phyloP scores from a whole-genome alignment of 2,797 vertebrate genomes.

The Oreonectes daqikongensis region DNA sequence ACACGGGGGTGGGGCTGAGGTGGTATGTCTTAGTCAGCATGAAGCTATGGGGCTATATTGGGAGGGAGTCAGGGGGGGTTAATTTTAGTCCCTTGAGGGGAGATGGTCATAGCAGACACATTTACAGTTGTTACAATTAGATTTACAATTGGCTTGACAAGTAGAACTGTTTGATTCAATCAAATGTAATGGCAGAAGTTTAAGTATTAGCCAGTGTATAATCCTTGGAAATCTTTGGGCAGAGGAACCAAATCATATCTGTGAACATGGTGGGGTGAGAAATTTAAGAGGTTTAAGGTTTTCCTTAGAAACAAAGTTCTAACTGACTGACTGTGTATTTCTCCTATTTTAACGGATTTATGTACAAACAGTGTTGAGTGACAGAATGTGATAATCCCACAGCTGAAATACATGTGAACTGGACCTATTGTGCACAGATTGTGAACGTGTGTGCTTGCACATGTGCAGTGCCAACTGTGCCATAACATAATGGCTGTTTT shows the following conservation, averaged over 20 bases:
- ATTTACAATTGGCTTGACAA: slow-evolving; percentile 20
- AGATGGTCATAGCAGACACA: slow-evolving; percentile 40
- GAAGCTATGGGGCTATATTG: slow-evolving; percentile 61
- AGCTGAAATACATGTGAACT: background rate
- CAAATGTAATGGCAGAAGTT: background rate
- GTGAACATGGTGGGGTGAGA: background rate
- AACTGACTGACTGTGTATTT: too few relatives aligned
- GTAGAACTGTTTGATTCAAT: slow-evolving; percentile 10
- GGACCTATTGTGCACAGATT: background rate
- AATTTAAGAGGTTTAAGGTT: background rate
- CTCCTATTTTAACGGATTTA: too few relatives aligned
- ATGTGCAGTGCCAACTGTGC: background rate
- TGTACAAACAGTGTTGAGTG: background rate
- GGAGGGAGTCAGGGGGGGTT: slow-evolving; percentile 59
- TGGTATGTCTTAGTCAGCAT: slow-evolving; percentile 75
- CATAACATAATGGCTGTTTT: background rate
- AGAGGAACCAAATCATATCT: background rate
- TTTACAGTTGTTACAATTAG: slow-evolving; percentile 42
- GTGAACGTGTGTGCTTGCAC: background rate
- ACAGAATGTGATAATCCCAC: background rate
- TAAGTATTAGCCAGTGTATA: background rate
- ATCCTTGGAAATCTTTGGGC: too few relatives aligned
- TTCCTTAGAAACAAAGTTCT: background rate
- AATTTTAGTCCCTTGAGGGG: slow-evolving; percentile 68
- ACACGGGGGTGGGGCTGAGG: slow-evolving; percentile 57